Base-by-base conservation (phyloP, 2,113 vertebrate genomes). In the Siphamia tubifer region DNA sequence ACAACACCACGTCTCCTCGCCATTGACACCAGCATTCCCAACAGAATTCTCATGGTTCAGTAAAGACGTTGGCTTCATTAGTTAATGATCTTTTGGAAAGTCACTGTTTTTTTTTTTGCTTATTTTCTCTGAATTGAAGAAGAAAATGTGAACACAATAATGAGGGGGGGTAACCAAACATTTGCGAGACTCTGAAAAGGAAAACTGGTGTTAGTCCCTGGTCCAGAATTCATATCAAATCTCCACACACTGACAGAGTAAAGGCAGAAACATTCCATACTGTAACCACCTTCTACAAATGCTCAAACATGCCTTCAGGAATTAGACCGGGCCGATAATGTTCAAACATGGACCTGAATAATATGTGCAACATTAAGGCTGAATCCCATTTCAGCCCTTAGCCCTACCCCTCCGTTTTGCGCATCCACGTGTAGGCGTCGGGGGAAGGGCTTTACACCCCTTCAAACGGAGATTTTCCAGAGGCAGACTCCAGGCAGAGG, bases 191-290 rank as follows among this genome's bases (percentile, higher is more conserved):
- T 64, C 24, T 48, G 42, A 70, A 58, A 81, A 6, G 10, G 11
- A 23, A 45, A 35, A 21, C n/a, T 8, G 4, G 17, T 44, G 27
- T 63, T 42, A 51, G 12, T 44, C 15, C 34, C 42, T 54, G 2
- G 7, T 73, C 4, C 6, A 62, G 32, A 25, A 25, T 53, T 67
- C 39, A 32, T 11, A 45, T 27, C 43, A 38, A 66, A 77, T 39
- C 51, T 63, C 25, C 48, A 44, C 30, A 35, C 15, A 12, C 45
- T 38, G 40, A 56, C 49, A 58, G 45, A 67, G 58, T 76, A 83
- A 86, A 86, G 83, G 71, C 67, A 73, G 73, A 17, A 69, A 54
- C 39, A 21, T n/a, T 20, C 60, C 40, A 34, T 28, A 45, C 28
- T 6, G 9, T 16, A 57, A 39, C 20, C 17, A 63, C 35, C 28